Base-by-base conservation (phyloP, 1,140 invertebrate genomes). In the Brachionus paranguensis region DNA sequence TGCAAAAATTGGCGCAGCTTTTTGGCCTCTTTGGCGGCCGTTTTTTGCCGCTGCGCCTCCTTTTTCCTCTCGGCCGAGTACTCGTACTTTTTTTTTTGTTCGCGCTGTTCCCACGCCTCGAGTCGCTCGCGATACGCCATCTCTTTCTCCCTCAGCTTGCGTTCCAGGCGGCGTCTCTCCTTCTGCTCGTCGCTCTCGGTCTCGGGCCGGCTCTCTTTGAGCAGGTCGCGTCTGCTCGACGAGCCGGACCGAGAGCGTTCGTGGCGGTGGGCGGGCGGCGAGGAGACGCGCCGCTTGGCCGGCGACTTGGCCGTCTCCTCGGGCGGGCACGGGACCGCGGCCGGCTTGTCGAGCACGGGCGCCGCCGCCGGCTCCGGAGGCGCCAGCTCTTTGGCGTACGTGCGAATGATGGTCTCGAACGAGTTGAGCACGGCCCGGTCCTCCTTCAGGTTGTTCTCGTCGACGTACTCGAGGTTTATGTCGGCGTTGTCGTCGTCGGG, bases 1-100 rank as follows among this genome's bases (percentile, higher is more conserved):
- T 99, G 96, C 10, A 99, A 91, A 88, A 99, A 99, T 91, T 99
- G 95, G 89, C 97, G 96, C 12, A 99, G 91, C 53, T 95, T 92
- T 89, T 95, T 95, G 0, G 95, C 96, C 90, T 99, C 96, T 85
- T 92, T 92, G 85, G 88, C 88, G 86, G 90, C 89, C 87, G 96
- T 95, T 86, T 95, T 93, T 87, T 95, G 93, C 86, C 94, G 93
- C 84, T 93, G 90, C 37, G 93, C 91, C 87, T 96, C 94, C 86
- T 95, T 93, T 86, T 96, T 93, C 64, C 92, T 91, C 89, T 96
- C 95, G 87, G 95, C 95, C 87, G 95, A 94, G 88, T 96, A 94
- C 87, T 99, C 96, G 89, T 96, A 95, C 20, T 93, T 91, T 90
- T 96, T 96, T 86, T 96, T 93, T 41, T 94, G 92, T 91, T 99